A percentile compares a stretch with the other conserved stretches of the same genome.
Conservation (phyloP, 2,888 invertebrate genomes). For the Acanthosepion pharaonis region DNA sequence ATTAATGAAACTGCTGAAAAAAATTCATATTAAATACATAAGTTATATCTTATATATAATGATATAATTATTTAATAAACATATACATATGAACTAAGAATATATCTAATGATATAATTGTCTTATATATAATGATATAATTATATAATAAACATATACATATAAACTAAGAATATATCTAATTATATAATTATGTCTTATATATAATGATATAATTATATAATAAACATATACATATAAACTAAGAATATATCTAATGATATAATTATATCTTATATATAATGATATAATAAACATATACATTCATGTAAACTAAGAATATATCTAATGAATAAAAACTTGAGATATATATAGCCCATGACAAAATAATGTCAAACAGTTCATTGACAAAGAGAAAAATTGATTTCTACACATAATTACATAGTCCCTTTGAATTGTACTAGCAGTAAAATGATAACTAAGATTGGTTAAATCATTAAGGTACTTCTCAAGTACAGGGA, state of each 20-base stretch:
- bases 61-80: neutral
- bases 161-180: neutral
- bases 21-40: neutral
- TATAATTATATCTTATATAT: too few species aligned
- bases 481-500: neutral
- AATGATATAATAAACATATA: too few species aligned
- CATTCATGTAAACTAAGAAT: neutral
- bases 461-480: neutral
- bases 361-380: neutral
- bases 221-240: neutral
- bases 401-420: neutral
- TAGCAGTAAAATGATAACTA: neutral
- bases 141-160: too few species aligned
- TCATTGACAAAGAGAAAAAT: neutral
- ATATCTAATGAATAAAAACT: neutral
- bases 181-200: neutral
- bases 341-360: neutral
- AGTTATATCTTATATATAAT: too few species aligned
- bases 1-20: neutral
- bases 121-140: too few species aligned
- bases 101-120: too few species aligned
- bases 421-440: too few species aligned
- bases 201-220: too few species aligned
- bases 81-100: neutral
- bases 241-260: neutral